Base-by-base conservation (phyloP, 1,140 invertebrate genomes). In the Hirudo medicinalis region DNA sequence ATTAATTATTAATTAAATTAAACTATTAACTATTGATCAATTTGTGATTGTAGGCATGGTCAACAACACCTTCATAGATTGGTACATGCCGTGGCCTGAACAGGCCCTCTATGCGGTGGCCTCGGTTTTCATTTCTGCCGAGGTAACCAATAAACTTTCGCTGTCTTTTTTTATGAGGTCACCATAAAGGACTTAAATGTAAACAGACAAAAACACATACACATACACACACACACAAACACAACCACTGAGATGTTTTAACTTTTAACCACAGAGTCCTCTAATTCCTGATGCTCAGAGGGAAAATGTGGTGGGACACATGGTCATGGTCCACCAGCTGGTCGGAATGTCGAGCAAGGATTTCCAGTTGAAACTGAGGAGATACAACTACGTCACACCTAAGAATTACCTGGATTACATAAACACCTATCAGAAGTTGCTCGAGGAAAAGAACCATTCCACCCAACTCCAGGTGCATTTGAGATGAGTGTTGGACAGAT, bases 361-460 rank as follows among this genome's bases (percentile, higher is more conserved):
- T 69, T 93, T 90, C 77, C 78, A 86, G 13, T 78, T 86, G 20
- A 88, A 88, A 71, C 79, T 91, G 13, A 82, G 89, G 40, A 83
- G 91, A 55, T 87, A 85, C 77, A 93, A 91, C 81, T 92, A 89
- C 77, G 88, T 93, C 0, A 93, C 91, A 5, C 91, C 91, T 0
- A 92, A 91, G 75, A 91, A 94, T 78, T 95, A 90, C 78, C 82
- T 94, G 73, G 91, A 93, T 79, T 92, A 87, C 74, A 88, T 94
- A 54, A 87, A 87, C 67, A 88, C 86, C 0, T 94, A 92, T 77
- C 76, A 91, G 0, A 85, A 84, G 73, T 80, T 93, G 8, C 78
- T 94, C 3, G 85, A 89, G 68, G 87, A 88, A 75, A 87, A 88
- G 76, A 85, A 88, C 77, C 81, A 84, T 32, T 88, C 82, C 75